These are phyloP conservation scores for Rousettus leschenaultii DNA, from an alignment of 2,113 vertebrate species.

Conservation along the genomic window DNA sequence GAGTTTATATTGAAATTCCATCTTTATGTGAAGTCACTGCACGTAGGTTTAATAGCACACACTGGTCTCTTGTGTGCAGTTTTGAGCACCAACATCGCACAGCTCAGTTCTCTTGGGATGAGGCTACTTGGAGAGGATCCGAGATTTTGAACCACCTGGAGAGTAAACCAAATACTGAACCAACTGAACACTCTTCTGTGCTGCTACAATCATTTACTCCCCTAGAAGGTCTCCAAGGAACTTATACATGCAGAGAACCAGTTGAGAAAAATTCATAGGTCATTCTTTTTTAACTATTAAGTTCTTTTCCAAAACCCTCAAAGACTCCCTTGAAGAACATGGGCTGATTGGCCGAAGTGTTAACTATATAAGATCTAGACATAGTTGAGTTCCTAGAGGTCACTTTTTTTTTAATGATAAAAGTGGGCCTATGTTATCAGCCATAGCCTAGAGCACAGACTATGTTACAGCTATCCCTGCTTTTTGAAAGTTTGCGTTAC, in stretches of 20 bases:
- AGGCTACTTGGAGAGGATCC: not conserved
- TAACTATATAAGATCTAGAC: not conserved
- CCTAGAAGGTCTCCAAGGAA: not conserved
- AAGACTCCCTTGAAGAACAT: not conserved
- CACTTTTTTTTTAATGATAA: not conserved
- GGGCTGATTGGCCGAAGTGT: not conserved
- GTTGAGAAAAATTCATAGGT: not conserved
- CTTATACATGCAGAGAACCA: not conserved
- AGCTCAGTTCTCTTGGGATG: not conserved
- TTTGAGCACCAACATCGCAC: not conserved
- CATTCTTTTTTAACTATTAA: not conserved
- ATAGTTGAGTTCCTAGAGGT: not conserved
- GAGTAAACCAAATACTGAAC: not conserved
- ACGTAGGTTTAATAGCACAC: slow-evolving; percentile 32
- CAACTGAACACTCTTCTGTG: not conserved
- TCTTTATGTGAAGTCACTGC: slow-evolving; percentile 49
- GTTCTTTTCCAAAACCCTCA: not conserved
- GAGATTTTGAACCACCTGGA: not conserved
- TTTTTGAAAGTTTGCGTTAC: not conserved
- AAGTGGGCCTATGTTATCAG: not conserved
- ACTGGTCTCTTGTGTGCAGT: not conserved
- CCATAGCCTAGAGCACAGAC: not conserved
- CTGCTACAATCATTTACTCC: not conserved
- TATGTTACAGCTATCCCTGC: not conserved
- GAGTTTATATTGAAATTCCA: slow-evolving; percentile 72